These are phyloP conservation scores for Sakesphorus luctuosus DNA, from an alignment of 2,113 vertebrate genomes.

Conservation along the genomic window DNA sequence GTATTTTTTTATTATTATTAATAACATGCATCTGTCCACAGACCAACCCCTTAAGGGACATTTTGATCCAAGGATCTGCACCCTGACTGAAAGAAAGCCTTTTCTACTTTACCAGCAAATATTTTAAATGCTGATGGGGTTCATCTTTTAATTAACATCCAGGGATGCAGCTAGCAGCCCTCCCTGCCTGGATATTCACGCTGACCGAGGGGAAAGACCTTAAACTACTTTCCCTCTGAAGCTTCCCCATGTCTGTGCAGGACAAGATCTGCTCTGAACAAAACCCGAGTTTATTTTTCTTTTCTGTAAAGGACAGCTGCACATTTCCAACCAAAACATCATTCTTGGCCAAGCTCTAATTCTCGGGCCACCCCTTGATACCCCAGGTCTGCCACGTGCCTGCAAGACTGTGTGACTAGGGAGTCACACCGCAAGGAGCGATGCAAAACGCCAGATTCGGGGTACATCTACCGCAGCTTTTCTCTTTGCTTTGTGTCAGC, in stretches of 20 bases:
- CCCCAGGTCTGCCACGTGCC: background rate
- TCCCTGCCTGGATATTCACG: accelerated
- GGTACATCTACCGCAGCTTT: background rate
- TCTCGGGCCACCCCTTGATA: background rate
- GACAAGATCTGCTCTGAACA: background rate
- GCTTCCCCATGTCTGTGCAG: background rate
- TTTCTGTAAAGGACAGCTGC: background rate
- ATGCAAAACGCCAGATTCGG: accelerated
- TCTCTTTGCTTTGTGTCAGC: background rate
- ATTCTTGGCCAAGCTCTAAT: background rate
- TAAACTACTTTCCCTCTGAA: background rate
- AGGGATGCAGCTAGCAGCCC: background rate
- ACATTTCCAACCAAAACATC: background rate
- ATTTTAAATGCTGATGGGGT: background rate
- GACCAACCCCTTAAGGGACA: background rate
- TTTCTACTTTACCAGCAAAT: background rate
- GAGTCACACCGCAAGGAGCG: background rate
- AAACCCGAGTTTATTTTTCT: background rate
- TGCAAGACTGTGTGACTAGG: background rate
- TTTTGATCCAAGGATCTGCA: background rate
- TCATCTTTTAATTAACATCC: background rate
- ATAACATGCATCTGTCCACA: background rate
- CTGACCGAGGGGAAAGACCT: background rate
- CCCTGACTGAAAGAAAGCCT: background rate
- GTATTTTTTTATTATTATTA: background rate